Base-by-base conservation (phyloP, 1,140 invertebrate species). In the Andricus grossulariae region DNA sequence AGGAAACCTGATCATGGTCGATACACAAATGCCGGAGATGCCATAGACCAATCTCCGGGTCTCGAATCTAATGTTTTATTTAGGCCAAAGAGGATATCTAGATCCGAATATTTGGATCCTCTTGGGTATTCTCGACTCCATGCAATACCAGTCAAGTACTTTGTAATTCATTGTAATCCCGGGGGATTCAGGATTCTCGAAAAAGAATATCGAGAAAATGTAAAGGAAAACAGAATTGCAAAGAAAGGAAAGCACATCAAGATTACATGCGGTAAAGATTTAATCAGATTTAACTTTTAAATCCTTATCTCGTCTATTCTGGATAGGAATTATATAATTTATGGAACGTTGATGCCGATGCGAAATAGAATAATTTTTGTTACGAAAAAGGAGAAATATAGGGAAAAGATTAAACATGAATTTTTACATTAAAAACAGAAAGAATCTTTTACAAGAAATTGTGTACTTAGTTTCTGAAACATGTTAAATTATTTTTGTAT, bases 391-490 rank as follows among this genome's bases (percentile, higher is more conserved):
- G n/a, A n/a, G n/a, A n/a, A n/a, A n/a, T n/a, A n/a, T n/a, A n/a
- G n/a, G n/a, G n/a, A n/a, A n/a, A n/a, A n/a, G n/a, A n/a, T n/a
- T n/a, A n/a, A n/a, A n/a, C n/a, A n/a, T n/a, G n/a, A n/a, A n/a
- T n/a, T n/a, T n/a, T n/a, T n/a, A n/a, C n/a, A n/a, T n/a, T n/a
- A n/a, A n/a, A n/a, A n/a, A n/a, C n/a, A n/a, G n/a, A n/a, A n/a
- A n/a, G n/a, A n/a, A n/a, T 54, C 72, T 79, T 54, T 75, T 73
- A 79, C 75, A 79, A 79, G 72, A 73, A 45, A 50, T 71, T 50
- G 54, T 52, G n/a, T 16, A n/a, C 13, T 11, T 57, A 16, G 21
- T n/a, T 49, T 16, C 3, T 52, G 0, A 52, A 52, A 8, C 4
- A 52, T 52, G 0, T 6, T 52, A 8, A 0, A 52, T 16, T 3